Evolutionary conservation across 2,888 invertebrate species (phyloP).

Genomic region (Xestoiulus laeticollis): DNA sequence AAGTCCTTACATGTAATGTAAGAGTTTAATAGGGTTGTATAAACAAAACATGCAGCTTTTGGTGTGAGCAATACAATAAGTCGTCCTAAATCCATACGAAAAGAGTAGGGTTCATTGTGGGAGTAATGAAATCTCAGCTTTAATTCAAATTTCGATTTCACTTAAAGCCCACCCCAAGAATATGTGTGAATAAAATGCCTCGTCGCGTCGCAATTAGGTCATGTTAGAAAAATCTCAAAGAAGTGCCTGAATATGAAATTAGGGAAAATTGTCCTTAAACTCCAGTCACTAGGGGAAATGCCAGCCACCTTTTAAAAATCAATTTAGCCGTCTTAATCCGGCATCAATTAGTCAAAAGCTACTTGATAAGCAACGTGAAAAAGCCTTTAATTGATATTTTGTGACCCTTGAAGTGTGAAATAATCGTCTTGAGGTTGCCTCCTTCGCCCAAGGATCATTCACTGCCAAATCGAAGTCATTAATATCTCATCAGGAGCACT

Average conservation of each 20-base stretch:
- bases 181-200: background rate
- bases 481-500: background rate
- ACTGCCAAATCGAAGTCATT: constrained; percentile 31
- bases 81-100: background rate
- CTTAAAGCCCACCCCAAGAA: background rate
- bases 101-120: background rate
- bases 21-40: no score
- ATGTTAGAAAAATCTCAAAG: background rate
- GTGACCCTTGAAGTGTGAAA: constrained; percentile 18
- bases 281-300: background rate
- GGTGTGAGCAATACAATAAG: background rate
- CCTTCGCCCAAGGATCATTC: background rate
- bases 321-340: background rate
- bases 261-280: background rate
- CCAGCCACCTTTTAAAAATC: background rate
- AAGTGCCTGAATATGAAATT: background rate
- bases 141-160: background rate
- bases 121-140: background rate
- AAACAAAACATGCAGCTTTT: no score
- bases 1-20: no score
- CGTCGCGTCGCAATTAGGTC: background rate
- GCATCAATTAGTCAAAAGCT: background rate
- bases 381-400: constrained; percentile 8
- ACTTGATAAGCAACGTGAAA: background rate
- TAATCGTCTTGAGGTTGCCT: constrained; percentile 10